Percentiles rank a stretch among this genome's conserved stretches.
These are phyloP conservation scores for Oplegnathus fasciatus DNA, from an alignment of 2,113 vertebrate species.

Conservation along the genomic window DNA sequence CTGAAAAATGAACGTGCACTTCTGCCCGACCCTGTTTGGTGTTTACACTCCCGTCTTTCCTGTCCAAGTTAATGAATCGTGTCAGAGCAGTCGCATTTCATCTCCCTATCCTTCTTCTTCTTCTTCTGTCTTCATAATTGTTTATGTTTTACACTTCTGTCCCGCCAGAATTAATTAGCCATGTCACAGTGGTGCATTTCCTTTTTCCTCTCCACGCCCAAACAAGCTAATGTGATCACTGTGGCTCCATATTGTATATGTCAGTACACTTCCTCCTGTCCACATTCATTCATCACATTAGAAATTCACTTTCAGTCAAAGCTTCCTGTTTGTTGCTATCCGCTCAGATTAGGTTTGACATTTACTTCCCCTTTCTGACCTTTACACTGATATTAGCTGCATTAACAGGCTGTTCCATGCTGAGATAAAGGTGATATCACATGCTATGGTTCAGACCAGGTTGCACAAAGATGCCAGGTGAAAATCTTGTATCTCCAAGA, in stretches of 20 bases:
- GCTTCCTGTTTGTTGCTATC: slow-evolving; percentile 44
- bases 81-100: slow-evolving; percentile 36
- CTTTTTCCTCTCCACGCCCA: slow-evolving; percentile 13
- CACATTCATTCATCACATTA: slow-evolving; percentile 63
- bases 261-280: slow-evolving; percentile 63
- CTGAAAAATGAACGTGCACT: not conserved
- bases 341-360: slow-evolving; percentile 60
- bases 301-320: slow-evolving; percentile 50
- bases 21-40: not conserved
- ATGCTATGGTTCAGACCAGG: slow-evolving; percentile 14
- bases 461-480: not conserved
- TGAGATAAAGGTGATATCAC: slow-evolving; percentile 29
- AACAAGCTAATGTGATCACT: slow-evolving; percentile 48
- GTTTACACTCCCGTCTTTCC: not conserved
- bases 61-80: slow-evolving; percentile 25
- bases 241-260: slow-evolving; percentile 41
- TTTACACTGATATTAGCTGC: slow-evolving; percentile 50
- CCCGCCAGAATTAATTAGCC: slow-evolving; percentile 60
- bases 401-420: slow-evolving; percentile 11
- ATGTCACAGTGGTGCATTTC: slow-evolving; percentile 16
- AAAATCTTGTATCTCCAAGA: not conserved
- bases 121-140: slow-evolving; percentile 43
- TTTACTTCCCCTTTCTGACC: slow-evolving; percentile 58
- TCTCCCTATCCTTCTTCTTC: not conserved
- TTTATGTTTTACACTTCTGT: slow-evolving; percentile 61